Evolutionary conservation across 2,797 vertebrate genomes (phyloP), one percentile per base, ranked within the genome.

Genomic region (Malacoraja senta): DNA sequence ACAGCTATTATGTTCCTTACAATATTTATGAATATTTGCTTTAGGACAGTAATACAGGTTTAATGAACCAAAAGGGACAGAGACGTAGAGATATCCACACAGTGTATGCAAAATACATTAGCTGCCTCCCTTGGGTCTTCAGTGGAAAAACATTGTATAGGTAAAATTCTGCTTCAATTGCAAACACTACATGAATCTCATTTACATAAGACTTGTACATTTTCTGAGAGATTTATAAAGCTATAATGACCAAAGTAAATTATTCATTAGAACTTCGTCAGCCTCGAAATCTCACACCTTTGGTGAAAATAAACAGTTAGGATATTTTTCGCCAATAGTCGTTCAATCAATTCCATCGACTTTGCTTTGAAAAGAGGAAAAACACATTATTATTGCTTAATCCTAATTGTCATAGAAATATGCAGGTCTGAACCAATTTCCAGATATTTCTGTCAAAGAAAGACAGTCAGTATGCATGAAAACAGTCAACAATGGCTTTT

Each of bases 21-120:
- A 65, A 53, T 88, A 88, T 88, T 88, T 88, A 88, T 88, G 84
- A 88, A 88, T 88, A 68, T 65, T 35, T 88, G 84, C 61, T 88
- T 53, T 15, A 68, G 84, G 32, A 32, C 19, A 61, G 61, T 88
- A n/a, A 19, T 68, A 88, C 63, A 68, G 17, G n/a, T 35, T 88
- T 88, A 88, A 88, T 68, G 84, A 35, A 68, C 13, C 2, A 19
- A 88, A 88, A 88, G 84, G 63, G 21, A 53, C 68, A 91, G 13
- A 76, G 26, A 15, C 38, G 3, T 44, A 1, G 90, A 91, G 21
- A 91, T 53, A 74, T 72, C 90, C 12, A 72, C 32, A 12, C 15
- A 3, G 35, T 53, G 35, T 29, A 35, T 74, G 71, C 21, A 6
- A 35, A 76, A 72, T 76, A 72, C 24, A 76, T 38, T 76, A 76